A percentile compares a stretch with the other conserved stretches of the same genome.
These are phyloP conservation scores for Plestiodon gilberti DNA, from an alignment of 2,113 vertebrate species.

Conservation along the genomic window DNA sequence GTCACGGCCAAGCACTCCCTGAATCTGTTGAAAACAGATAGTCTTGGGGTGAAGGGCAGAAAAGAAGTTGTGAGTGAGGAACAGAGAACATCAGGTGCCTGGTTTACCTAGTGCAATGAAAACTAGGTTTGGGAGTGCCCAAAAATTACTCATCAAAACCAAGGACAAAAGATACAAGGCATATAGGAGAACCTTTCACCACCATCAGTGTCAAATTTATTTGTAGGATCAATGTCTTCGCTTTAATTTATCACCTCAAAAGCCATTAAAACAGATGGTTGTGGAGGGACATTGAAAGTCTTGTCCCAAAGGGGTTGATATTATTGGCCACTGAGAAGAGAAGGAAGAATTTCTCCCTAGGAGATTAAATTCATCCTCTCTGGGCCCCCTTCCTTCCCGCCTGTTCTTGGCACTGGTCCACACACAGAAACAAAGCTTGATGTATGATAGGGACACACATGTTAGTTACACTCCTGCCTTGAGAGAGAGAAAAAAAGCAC, in stretches of 20 bases:
- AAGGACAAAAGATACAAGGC: not conserved
- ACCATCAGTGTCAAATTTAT: not conserved
- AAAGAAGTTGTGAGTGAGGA: not conserved
- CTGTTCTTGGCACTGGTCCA: constrained; percentile 11
- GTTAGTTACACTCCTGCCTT: constrained; percentile 53
- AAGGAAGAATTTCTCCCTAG: constrained; percentile 53
- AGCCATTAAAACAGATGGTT: not conserved
- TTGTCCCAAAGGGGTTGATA: constrained; percentile 28
- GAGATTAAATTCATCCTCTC: constrained; percentile 33
- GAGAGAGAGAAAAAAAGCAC: constrained; percentile 42
- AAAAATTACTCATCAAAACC: constrained; percentile 9
- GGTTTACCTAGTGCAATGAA: not conserved
- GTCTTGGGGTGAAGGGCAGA: not conserved
- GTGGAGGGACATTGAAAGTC: constrained; percentile 2
- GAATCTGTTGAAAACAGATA: not conserved
- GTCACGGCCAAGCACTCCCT: not conserved
- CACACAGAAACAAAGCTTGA: constrained; percentile 26
- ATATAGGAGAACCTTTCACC: not conserved
- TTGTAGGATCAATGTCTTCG: not conserved
- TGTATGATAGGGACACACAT: constrained; percentile 47
- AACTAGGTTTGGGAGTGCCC: constrained; percentile 11
- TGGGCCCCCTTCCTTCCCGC: accelerated
- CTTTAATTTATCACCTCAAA: constrained; percentile 32
- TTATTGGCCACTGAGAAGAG: constrained; percentile 43
- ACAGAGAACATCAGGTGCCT: not conserved